Evolutionary conservation across 1,140 invertebrate species (phyloP).

Genomic region (Sarcophaga peregrina): DNA sequence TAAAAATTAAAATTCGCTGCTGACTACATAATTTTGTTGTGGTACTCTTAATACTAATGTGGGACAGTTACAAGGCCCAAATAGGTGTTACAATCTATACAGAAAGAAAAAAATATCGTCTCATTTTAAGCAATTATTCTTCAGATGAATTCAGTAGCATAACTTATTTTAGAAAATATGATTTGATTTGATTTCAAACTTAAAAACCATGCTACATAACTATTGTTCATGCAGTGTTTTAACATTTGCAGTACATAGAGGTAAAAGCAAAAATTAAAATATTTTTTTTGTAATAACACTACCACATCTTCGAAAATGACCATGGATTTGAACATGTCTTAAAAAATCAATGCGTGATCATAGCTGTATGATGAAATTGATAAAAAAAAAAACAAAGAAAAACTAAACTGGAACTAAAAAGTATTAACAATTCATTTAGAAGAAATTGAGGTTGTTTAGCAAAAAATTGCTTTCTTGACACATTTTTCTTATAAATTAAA

Average conservation of each 20-base stretch:
- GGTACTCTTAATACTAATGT: background rate
- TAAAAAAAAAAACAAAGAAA: background rate
- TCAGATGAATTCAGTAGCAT: too few relatives aligned
- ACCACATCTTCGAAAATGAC: background rate
- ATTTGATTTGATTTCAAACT: too few relatives aligned
- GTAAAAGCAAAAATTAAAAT: too few relatives aligned
- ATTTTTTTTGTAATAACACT: background rate
- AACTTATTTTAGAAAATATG: too few relatives aligned
- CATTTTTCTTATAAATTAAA: background rate
- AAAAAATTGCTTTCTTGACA: conserved; percentile 13
- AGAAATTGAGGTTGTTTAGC: background rate
- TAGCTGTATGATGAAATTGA: background rate
- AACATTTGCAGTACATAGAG: too few relatives aligned
- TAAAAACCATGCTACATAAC: too few relatives aligned
- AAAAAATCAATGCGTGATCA: conserved; percentile 17
- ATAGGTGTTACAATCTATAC: too few relatives aligned
- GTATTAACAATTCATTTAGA: background rate
- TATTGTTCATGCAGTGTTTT: too few relatives aligned
- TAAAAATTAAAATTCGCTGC: background rate
- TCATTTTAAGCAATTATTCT: too few relatives aligned
- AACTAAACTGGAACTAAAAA: background rate
- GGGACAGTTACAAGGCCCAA: background rate
- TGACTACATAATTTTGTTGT: background rate
- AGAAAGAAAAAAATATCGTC: too few relatives aligned
- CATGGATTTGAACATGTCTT: conserved; percentile 7